Base-by-base conservation (phyloP, 1,140 invertebrate genomes). In the Drosophila ficusphila region DNA sequence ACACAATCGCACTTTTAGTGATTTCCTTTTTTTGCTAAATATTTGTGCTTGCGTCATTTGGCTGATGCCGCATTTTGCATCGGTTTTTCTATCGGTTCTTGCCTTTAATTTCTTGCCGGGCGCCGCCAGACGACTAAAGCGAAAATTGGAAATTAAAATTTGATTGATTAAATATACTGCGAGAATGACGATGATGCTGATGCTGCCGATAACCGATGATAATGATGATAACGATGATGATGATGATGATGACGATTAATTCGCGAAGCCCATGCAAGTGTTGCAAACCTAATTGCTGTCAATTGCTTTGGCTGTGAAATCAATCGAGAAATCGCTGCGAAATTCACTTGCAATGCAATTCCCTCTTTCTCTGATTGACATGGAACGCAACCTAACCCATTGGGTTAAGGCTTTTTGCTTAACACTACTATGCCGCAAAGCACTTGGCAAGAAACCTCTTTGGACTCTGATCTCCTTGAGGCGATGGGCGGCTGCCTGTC, bases 81-180 rank as follows among this genome's bases (percentile, higher is more conserved):
- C 33, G 52, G 48, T 41, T 70, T 44, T 70, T 64, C 34, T 79
- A 70, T 53, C 69, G 62, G 51, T 74, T 79, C 57, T 53, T 23
- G 54, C 44, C 62, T 60, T 5, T 56, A 74, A 74, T 78, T 68
- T 68, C 34, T 49, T 76, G 51, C 42, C 53, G 52, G 53, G 54
- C 67, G 44, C 16, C 67, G 44, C 16, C 58, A 47, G 44, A 51
- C 58, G 31, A 46, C 11, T 33, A 74, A 39, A 25, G 49, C 46
- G 51, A 64, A 54, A 77, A 77, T 73, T 67, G 48, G 36, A 62
- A 69, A 79, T 75, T 52, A 52, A 61, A 74, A 60, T 75, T 56
- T 53, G 51, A 79, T 79, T 74, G 73, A 57, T 65, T 61, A n/a
- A n/a, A n/a, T n/a, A 39, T 42, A 42, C 23, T 21, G 23, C 23